phyloP scores from a whole-genome alignment of 2,888 invertebrate genomes.

The Keiferia lycopersicella region DNA sequence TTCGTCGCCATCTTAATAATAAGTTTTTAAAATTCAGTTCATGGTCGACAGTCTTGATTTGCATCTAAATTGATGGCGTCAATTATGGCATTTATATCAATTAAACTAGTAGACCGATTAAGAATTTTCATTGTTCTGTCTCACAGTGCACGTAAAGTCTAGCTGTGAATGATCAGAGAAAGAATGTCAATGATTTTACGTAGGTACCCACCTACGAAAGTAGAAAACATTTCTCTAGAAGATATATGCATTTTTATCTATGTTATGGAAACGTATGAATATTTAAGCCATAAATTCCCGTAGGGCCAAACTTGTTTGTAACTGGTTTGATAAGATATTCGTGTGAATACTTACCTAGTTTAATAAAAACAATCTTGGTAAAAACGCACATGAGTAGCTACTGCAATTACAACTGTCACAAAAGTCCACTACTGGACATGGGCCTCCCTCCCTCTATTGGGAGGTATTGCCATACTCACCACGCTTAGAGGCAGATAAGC shows the following conservation, averaged over 20 bases:
- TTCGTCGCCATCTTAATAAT: constrained; percentile 32
- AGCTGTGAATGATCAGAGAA: neutral
- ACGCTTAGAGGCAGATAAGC: too few relatives aligned
- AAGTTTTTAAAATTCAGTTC: constrained; percentile 32
- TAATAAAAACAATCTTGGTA: constrained; percentile 7
- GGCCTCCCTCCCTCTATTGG: too few relatives aligned
- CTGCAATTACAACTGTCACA: too few relatives aligned
- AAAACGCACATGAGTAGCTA: constrained; percentile 1
- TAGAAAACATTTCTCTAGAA: neutral
- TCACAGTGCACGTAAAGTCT: constrained; percentile 1
- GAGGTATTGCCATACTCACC: too few relatives aligned
- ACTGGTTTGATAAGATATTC: constrained; percentile 1
- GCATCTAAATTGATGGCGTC: constrained; percentile 7
- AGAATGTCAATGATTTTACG: neutral
- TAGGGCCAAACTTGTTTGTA: constrained; percentile 14
- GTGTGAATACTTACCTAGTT: neutral
- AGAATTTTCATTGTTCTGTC: neutral
- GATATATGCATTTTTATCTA: constrained; percentile 6
- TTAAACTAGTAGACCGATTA: neutral
- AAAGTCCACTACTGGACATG: too few relatives aligned
- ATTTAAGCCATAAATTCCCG: constrained; percentile 8
- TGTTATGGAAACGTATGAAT: constrained; percentile 13
- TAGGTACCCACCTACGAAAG: neutral
- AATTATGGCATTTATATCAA: neutral
- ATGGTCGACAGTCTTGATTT: constrained; percentile 19